These are phyloP conservation scores for Acheta domesticus DNA, from an alignment of 2,888 invertebrate species.

Conservation along the genomic window DNA sequence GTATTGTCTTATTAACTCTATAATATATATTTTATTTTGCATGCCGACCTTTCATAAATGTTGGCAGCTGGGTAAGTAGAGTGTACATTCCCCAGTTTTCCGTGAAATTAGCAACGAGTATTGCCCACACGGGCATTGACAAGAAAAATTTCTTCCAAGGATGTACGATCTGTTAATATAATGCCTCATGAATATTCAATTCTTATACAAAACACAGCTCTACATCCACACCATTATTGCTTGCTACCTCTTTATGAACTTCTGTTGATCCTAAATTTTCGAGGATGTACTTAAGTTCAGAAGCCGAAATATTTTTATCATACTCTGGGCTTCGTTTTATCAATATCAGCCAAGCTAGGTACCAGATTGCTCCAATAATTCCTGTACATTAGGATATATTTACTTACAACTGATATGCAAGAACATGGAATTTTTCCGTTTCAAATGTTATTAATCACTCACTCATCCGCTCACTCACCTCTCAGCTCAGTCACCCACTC, in stretches of 20 bases:
- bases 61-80: neutral
- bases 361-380: neutral
- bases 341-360: neutral
- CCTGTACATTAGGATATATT: neutral
- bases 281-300: neutral
- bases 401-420: no score
- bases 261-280: neutral
- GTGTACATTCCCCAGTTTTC: slow-evolving; percentile 25
- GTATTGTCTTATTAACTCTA: no score
- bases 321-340: neutral
- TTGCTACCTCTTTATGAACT: no score
- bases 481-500: no score
- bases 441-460: no score
- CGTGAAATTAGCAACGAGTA: neutral
- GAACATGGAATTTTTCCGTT: no score
- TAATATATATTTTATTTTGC: no score
- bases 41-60: neutral
- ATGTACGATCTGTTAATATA: neutral
- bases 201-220: no score
- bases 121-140: slow-evolving; percentile 20
- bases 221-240: no score
- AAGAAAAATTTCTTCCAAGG: slow-evolving; percentile 19
- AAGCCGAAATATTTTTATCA: neutral
- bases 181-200: no score
- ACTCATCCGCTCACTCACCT: no score